Conservation (phyloP, 1,140 invertebrate species). For the Steinernema feltiae region DNA sequence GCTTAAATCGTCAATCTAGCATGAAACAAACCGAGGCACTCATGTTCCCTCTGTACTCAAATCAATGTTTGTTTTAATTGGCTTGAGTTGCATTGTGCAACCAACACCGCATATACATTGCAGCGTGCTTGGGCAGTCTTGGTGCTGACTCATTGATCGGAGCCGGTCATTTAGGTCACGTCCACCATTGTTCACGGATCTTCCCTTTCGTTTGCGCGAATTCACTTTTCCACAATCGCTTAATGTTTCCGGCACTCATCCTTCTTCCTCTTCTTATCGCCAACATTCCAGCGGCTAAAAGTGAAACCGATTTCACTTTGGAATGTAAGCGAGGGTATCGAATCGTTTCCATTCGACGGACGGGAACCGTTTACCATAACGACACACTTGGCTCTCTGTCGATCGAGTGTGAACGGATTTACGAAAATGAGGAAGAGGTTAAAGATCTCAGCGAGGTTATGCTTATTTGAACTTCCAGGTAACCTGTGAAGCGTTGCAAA, state of each 20-base stretch:
- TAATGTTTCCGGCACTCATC: not conserved
- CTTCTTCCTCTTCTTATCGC: not conserved
- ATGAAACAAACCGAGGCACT: no score
- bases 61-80: no score
- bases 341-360: not conserved
- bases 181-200: not conserved
- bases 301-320: not conserved
- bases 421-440: constrained; percentile 22
- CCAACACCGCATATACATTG: no score
- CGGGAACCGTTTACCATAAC: not conserved
- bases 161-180: not conserved
- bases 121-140: no score
- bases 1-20: no score
- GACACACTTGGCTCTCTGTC: constrained; percentile 40
- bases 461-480: constrained; percentile 18
- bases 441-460: not conserved
- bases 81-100: no score
- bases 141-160: no score
- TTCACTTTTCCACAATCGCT: not conserved
- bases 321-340: not conserved
- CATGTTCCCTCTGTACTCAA: no score
- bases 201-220: not conserved
- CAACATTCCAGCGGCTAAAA: not conserved
- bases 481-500: constrained; percentile 37
- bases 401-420: constrained; percentile 49